phyloP scores from a whole-genome alignment of 2,888 invertebrate species.

The Crioceris asparagi region DNA sequence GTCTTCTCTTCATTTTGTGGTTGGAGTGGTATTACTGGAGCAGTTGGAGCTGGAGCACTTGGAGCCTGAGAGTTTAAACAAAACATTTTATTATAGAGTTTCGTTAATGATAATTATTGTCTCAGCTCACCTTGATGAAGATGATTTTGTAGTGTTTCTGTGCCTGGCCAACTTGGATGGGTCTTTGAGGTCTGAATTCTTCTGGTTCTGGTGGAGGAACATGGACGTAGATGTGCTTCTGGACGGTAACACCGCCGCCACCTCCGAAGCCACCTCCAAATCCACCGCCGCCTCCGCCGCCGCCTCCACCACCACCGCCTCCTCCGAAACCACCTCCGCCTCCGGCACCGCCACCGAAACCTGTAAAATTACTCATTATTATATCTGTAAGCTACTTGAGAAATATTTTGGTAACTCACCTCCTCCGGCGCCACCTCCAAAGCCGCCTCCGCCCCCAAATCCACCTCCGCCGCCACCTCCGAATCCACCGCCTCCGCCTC shows the following conservation, averaged over 20 bases:
- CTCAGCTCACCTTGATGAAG: conserved; percentile 61
- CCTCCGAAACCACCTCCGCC: conserved; percentile 28
- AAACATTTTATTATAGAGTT: background rate
- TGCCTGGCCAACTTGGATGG: conserved; percentile 58
- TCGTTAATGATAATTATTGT: background rate
- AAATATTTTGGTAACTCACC: background rate
- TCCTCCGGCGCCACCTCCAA: conserved; percentile 18
- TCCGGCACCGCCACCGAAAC: conserved; percentile 27
- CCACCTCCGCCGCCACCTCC: conserved; percentile 20
- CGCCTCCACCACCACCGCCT: conserved; percentile 25
- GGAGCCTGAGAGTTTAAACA: conserved; percentile 45
- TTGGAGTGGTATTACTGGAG: conserved; percentile 69
- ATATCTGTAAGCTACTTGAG: background rate
- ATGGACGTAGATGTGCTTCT: conserved; percentile 83
- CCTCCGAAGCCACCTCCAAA: conserved; percentile 41
- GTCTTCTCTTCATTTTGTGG: conserved; percentile 84
- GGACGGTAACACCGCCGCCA: conserved; percentile 54
- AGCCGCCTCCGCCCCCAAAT: conserved; percentile 23
- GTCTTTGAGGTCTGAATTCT: conserved; percentile 53
- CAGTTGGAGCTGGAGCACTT: conserved; percentile 68
- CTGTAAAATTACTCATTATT: background rate
- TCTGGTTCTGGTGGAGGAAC: conserved; percentile 83
- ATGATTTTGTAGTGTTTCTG: conserved; percentile 89
- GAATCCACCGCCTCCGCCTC: conserved; percentile 24
- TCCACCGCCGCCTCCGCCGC: conserved; percentile 25